Evolutionary conservation across 2,113 vertebrate genomes (phyloP).

Genomic region (Odocoileus hemionus): DNA sequence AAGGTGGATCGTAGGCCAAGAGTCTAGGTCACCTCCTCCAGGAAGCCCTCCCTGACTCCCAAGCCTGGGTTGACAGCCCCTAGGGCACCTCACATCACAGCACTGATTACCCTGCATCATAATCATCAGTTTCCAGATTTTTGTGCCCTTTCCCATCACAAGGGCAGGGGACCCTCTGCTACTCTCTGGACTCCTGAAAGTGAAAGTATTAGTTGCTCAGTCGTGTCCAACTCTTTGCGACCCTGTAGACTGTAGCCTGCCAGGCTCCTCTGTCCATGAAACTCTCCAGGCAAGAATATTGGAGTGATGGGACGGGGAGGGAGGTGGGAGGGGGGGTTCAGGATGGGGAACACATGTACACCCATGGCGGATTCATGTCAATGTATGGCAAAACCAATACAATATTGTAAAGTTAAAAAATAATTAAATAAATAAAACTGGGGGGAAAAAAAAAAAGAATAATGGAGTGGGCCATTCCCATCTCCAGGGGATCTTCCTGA

Average conservation of each 20-base stretch:
- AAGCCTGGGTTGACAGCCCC: background rate
- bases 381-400: too few species aligned
- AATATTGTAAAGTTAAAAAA: too few species aligned
- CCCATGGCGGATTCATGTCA: too few species aligned
- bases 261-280: background rate
- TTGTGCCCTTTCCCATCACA: background rate
- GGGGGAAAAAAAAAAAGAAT: background rate
- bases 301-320: background rate
- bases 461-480: background rate
- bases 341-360: too few species aligned
- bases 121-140: background rate
- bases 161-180: background rate
- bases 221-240: background rate
- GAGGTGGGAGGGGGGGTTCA: too few species aligned
- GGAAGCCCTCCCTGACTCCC: conserved; percentile 1
- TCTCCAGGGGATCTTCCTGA: background rate
- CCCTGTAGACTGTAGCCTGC: background rate
- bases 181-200: background rate
- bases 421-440: too few species aligned
- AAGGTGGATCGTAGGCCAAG: background rate
- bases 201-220: background rate
- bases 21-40: background rate
- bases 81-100: background rate
- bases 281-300: background rate
- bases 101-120: background rate